Percentiles rank a stretch among this genome's conserved stretches.
These are phyloP conservation scores for Prionace glauca DNA, from an alignment of 2,797 vertebrate species.

Conservation along the genomic window DNA sequence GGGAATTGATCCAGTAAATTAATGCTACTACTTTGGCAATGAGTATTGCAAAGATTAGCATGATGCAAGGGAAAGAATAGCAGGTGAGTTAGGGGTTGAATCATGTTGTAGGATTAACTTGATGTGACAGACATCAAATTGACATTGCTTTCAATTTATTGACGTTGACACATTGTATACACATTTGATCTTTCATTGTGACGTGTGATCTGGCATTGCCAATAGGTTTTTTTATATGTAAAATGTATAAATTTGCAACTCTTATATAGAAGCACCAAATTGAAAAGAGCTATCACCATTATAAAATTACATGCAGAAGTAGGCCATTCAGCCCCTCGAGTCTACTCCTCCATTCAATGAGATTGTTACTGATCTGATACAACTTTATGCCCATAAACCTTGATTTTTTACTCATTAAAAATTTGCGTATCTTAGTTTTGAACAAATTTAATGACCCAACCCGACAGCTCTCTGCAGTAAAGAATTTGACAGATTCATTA, in stretches of 20 bases:
- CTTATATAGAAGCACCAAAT: background rate
- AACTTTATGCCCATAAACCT: too few relatives aligned
- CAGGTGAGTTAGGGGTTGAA: background rate
- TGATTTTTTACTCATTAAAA: too few relatives aligned
- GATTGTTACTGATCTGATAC: too few relatives aligned
- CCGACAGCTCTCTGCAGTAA: too few relatives aligned
- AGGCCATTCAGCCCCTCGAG: too few relatives aligned
- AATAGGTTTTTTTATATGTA: background rate
- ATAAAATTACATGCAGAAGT: too few relatives aligned
- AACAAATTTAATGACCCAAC: too few relatives aligned
- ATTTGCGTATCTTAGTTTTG: too few relatives aligned
- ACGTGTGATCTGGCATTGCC: background rate
- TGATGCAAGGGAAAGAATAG: background rate
- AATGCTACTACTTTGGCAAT: background rate
- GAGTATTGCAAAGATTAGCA: background rate
- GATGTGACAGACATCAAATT: background rate
- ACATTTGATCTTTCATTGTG: background rate
- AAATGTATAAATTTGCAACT: background rate
- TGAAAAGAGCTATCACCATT: background rate
- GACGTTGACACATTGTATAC: background rate
- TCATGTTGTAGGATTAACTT: background rate
- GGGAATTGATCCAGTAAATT: background rate
- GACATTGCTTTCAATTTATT: slow-evolving; percentile 21
- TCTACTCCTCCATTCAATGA: too few relatives aligned
- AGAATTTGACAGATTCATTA: too few relatives aligned